Conservation (phyloP, 2,797 vertebrate species). For the Phalloptychus januarius region DNA sequence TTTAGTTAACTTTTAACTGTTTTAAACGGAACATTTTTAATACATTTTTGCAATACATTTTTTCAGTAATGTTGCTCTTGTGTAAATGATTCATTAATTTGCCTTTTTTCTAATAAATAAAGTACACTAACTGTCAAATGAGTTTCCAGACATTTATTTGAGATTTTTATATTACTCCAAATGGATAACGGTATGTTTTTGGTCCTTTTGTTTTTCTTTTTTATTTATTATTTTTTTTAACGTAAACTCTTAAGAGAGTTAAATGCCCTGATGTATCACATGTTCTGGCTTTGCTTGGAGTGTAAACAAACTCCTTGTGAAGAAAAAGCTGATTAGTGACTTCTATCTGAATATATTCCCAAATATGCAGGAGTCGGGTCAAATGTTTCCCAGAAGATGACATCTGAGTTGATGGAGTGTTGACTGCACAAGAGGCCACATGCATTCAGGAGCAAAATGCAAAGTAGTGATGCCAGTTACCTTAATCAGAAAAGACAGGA, state of each 20-base stretch:
- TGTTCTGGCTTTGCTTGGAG: neutral
- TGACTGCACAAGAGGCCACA: neutral
- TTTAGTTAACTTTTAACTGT: neutral
- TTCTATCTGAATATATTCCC: neutral
- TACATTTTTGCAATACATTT: slow-evolving; percentile 1
- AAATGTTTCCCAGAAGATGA: neutral
- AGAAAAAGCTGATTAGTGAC: neutral
- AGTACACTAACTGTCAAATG: slow-evolving; percentile 77
- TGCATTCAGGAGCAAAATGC: neutral
- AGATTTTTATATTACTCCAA: slow-evolving; percentile 15
- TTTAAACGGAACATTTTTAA: slow-evolving; percentile 7
- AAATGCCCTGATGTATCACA: neutral
- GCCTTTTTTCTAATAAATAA: slow-evolving; percentile 75
- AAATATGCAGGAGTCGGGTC: accelerated
- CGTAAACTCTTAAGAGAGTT: neutral
- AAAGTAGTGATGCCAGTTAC: neutral
- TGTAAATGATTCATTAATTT: slow-evolving; percentile 56
- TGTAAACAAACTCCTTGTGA: neutral
- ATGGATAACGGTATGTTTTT: neutral
- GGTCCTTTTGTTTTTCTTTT: neutral
- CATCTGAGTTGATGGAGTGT: neutral
- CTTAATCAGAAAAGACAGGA: neutral
- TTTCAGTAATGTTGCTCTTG: slow-evolving; percentile 51
- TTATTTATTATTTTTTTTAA: no score
- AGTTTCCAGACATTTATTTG: slow-evolving; percentile 80